Conservation (phyloP, 1,140 invertebrate genomes). For the Apis dorsata region DNA sequence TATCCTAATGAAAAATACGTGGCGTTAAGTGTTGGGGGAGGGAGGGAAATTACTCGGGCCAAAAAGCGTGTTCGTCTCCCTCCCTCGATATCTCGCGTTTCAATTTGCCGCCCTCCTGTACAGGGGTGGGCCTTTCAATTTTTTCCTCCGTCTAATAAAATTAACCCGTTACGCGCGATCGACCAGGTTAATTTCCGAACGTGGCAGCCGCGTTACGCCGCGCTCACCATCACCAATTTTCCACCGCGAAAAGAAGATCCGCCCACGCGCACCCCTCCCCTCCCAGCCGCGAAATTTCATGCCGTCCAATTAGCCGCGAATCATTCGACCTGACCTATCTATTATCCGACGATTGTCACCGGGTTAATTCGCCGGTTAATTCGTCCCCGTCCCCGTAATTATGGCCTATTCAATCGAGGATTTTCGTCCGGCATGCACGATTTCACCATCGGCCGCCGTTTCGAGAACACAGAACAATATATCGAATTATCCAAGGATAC, state of each 20-base stretch:
- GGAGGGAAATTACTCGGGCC: conserved; percentile 2
- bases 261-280: not conserved
- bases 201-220: not conserved
- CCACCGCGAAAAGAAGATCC: conserved; percentile 28
- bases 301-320: conserved; percentile 39
- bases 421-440: not conserved
- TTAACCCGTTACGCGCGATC: conserved; percentile 43
- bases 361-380: conserved; percentile 50
- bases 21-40: not conserved
- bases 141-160: conserved; percentile 46
- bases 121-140: conserved; percentile 34
- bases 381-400: conserved; percentile 42
- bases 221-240: conserved; percentile 24
- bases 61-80: not conserved
- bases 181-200: conserved; percentile 3
- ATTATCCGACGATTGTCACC: conserved; percentile 40
- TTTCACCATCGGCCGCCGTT: not conserved
- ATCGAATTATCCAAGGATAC: no score
- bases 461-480: no score
- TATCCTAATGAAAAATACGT: conserved; percentile 32
- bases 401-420: conserved; percentile 36
- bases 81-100: not conserved
- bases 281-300: conserved; percentile 21
- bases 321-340: conserved; percentile 21
- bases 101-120: not conserved